Percentiles rank a stretch among this genome's conserved stretches.
Evolutionary conservation across 2,797 vertebrate species (phyloP).

Genomic region (Leptodactylus fallax): DNA sequence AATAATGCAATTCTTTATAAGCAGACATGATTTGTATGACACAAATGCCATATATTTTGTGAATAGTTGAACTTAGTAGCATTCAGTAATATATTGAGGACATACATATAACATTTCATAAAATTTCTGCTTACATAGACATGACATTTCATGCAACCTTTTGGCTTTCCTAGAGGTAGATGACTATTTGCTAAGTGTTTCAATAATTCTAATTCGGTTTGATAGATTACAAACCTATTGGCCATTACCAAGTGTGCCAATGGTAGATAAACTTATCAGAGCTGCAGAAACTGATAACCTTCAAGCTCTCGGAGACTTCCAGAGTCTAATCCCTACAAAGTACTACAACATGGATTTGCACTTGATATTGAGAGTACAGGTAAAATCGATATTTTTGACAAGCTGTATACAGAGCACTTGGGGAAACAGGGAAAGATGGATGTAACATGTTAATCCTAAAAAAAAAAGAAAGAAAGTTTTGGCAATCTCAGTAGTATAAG

Average conservation of each 20-base stretch:
- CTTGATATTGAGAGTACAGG: constrained; percentile 30
- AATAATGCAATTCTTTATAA: background rate
- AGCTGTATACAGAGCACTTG: background rate
- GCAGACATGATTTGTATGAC: background rate
- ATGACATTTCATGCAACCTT: too few relatives aligned
- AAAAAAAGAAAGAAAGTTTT: background rate
- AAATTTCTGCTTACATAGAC: background rate
- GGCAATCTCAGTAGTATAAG: background rate
- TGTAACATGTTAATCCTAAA: constrained; percentile 5
- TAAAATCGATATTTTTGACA: constrained; percentile 29
- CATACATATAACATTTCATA: background rate
- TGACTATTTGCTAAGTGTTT: background rate
- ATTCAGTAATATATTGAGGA: background rate
- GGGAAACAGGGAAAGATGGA: background rate
- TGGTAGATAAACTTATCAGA: constrained; percentile 25
- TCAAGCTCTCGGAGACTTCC: constrained; percentile 10
- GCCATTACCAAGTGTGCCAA: constrained; percentile 12
- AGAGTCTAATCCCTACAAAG: background rate
- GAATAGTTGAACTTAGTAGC: background rate
- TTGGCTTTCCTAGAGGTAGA: background rate
- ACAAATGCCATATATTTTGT: background rate
- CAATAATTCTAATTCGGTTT: background rate
- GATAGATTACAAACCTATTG: constrained; percentile 8
- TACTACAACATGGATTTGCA: background rate
- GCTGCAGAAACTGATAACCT: constrained; percentile 15